Base-by-base conservation (phyloP, 2,113 vertebrate genomes). In the Alosa alosa region DNA sequence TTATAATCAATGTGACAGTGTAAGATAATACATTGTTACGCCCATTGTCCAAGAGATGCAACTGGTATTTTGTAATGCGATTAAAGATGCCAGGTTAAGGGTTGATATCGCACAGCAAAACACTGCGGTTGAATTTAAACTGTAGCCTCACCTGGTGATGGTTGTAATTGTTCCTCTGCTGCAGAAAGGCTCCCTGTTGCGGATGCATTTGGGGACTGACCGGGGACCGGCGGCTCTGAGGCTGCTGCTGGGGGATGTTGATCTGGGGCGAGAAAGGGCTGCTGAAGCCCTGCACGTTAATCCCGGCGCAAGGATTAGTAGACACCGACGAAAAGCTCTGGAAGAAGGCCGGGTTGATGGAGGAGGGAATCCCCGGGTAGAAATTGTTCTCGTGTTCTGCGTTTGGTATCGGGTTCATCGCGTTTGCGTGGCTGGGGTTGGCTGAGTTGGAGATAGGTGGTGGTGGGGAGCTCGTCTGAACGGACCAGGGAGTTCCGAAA, bases 401-500 rank as follows among this genome's bases (percentile, higher is more conserved):
- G 92, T 86, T 95, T 88, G 96, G 94, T 92, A 97, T 94, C 92
- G 95, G 96, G 93, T 94, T 96, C 84, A 96, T 94, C 86, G 93
- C 89, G 89, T 92, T 93, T 0, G 93, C 89, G 91, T 93, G 94
- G 84, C 91, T 91, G 81, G 90, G 90, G 86, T 92, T 93, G 88
- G 92, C 88, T 83, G 92, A 90, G 87, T 83, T 92, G 87, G 93
- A 88, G 20, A 91, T 89, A 22, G 94, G 96, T 55, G 97, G 96
- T 83, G 95, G 97, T 25, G 97, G 96, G 82, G 97, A 97, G 89
- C 96, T 97, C 88, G 97, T 96, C 93, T 97, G 97, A 82, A 98
- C 97, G 31, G 97, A 97, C 98, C 97, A 99, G 39, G 98, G 97
- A 90, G 97, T 96, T 88, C 96, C 96, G 94, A 98, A 98, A 78